Conservation (phyloP, 2,888 invertebrate genomes). For the Amiota mariae region DNA sequence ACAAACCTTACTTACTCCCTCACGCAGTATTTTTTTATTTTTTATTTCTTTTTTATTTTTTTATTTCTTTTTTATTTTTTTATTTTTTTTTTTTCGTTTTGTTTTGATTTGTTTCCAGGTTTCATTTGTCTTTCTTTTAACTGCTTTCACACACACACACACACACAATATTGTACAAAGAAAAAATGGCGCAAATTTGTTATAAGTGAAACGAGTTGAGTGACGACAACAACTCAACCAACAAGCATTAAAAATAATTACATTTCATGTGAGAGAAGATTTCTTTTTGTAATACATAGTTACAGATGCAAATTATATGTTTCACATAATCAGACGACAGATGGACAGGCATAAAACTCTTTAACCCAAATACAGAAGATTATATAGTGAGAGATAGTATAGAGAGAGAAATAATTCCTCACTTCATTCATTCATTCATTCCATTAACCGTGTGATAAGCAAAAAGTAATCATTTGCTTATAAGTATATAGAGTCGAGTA, state of each 20-base stretch:
- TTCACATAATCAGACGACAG: background rate
- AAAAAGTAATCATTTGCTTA: no score
- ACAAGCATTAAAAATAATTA: background rate
- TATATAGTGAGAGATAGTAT: no score
- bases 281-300: background rate
- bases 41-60: background rate
- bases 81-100: background rate
- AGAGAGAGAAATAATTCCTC: no score
- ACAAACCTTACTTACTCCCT: background rate
- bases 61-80: background rate
- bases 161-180: no score
- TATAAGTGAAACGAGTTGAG: background rate
- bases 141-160: no score
- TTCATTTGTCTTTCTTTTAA: no score
- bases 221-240: no score
- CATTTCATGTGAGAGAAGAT: background rate
- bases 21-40: background rate
- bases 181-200: background rate
- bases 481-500: constrained; percentile 27
- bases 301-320: constrained; percentile 8
- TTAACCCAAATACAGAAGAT: no score
- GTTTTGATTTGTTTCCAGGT: background rate
- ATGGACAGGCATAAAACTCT: no score
- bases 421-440: no score
- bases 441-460: no score